These are phyloP conservation scores for Urocolius indicus DNA, from an alignment of 2,113 vertebrate genomes.

Conservation along the genomic window DNA sequence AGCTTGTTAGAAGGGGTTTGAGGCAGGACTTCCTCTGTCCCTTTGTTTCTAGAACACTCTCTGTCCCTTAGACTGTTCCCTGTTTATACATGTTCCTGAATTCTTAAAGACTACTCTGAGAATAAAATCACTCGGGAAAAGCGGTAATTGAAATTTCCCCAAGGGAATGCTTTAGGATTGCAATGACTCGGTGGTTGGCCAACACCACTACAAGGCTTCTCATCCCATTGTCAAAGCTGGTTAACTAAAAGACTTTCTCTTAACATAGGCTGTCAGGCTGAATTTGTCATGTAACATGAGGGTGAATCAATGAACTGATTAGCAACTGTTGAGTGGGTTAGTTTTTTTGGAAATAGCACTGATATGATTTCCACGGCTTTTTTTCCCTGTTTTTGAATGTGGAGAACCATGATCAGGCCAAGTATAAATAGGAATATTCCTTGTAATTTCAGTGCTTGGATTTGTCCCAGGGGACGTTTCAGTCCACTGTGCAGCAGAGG, in stretches of 20 bases:
- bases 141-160: conserved; percentile 12
- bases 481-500: neutral
- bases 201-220: neutral
- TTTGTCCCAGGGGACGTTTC: neutral
- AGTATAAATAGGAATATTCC: neutral
- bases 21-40: neutral
- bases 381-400: neutral
- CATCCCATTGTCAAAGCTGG: neutral
- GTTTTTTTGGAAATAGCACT: conserved; percentile 7
- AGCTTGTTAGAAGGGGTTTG: neutral
- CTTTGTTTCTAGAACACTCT: neutral
- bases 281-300: neutral
- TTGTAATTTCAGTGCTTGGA: neutral
- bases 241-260: conserved; percentile 41
- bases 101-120: neutral
- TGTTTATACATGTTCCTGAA: neutral
- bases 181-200: conserved; percentile 13
- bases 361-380: neutral
- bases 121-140: conserved; percentile 31
- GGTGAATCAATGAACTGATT: conserved; percentile 52
- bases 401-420: neutral
- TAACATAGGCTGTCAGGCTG: conserved; percentile 10
- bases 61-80: neutral
- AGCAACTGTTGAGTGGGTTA: neutral
- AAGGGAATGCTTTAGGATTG: conserved; percentile 6